Evolutionary conservation across 2,113 vertebrate species (phyloP).

Genomic region (Halcyon senegalensis): DNA sequence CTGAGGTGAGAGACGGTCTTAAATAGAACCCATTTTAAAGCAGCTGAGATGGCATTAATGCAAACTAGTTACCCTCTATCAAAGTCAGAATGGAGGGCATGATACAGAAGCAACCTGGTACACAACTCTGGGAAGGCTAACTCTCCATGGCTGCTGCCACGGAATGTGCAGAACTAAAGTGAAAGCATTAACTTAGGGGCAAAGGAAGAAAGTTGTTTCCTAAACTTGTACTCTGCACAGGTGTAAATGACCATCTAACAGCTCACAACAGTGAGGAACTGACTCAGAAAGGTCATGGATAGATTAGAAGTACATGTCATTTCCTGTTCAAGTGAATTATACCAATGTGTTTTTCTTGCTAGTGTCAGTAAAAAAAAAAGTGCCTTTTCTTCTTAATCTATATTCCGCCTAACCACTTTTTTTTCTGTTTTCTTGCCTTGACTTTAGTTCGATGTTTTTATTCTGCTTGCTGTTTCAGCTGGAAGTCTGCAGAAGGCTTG

Average conservation of each 20-base stretch:
- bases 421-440: neutral
- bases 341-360: conserved; percentile 19
- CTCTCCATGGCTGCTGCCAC: neutral
- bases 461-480: conserved; percentile 44
- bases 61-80: neutral
- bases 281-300: neutral
- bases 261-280: neutral
- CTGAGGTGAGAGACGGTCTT: neutral
- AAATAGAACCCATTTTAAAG: neutral
- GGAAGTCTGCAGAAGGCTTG: conserved; percentile 26
- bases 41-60: neutral
- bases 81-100: neutral
- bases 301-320: neutral
- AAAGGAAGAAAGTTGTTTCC: neutral
- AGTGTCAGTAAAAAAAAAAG: neutral
- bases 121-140: neutral
- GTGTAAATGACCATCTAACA: neutral
- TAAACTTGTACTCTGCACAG: neutral
- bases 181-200: rapidly evolving
- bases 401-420: neutral
- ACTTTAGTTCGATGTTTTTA: conserved; percentile 30
- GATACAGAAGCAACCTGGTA: neutral
- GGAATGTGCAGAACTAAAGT: neutral
- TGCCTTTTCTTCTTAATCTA: neutral
- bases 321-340: neutral